These are phyloP conservation scores for Chauna torquata DNA, from an alignment of 2,113 vertebrate species.

Conservation along the genomic window DNA sequence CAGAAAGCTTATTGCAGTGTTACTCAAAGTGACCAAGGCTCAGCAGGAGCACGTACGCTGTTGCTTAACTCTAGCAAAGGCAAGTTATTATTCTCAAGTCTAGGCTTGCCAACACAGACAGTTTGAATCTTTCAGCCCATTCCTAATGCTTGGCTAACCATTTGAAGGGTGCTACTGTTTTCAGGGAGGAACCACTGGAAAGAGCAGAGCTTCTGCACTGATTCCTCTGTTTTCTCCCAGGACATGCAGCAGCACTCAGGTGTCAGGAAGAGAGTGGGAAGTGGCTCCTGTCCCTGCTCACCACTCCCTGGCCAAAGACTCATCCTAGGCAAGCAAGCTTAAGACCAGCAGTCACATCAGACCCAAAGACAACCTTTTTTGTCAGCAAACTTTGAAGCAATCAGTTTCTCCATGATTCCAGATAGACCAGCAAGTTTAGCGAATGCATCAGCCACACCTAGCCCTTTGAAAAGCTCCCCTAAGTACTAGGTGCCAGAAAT, in stretches of 20 bases:
- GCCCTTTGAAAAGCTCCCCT: conserved; percentile 62
- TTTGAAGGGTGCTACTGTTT: neutral
- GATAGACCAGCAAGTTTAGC: conserved; percentile 67
- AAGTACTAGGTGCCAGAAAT: conserved; percentile 75
- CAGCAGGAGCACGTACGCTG: neutral
- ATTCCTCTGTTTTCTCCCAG: neutral
- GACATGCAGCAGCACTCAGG: neutral
- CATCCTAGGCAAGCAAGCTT: neutral
- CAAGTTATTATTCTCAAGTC: neutral
- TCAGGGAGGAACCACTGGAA: neutral
- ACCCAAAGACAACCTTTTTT: neutral
- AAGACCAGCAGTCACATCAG: neutral
- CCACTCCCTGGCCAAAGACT: neutral
- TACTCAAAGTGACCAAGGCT: neutral
- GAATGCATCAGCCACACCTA: conserved; percentile 82
- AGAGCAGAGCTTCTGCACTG: neutral
- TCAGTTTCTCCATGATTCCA: conserved; percentile 71
- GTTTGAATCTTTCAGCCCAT: neutral
- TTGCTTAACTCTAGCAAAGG: neutral
- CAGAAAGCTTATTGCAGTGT: neutral
- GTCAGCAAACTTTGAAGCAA: conserved; percentile 65
- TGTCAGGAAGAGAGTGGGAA: neutral
- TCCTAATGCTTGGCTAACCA: neutral
- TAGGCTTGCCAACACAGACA: neutral
- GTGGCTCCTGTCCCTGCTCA: neutral